These are phyloP conservation scores for Eilema caniola DNA, from an alignment of 2,888 invertebrate species.

Conservation along the genomic window DNA sequence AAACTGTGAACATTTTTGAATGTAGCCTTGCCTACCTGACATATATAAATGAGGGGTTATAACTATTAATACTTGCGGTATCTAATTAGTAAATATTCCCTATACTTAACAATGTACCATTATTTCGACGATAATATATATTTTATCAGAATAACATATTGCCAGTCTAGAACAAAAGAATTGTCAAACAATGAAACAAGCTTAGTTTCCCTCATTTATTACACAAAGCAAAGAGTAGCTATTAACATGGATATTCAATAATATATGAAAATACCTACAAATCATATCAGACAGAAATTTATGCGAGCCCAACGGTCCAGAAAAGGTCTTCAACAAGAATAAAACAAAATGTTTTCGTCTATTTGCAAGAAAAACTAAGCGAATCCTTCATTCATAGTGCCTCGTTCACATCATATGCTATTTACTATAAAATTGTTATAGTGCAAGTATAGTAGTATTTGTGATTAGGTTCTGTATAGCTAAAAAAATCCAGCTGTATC, in stretches of 20 bases:
- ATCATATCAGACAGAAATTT: slow-evolving; percentile 63
- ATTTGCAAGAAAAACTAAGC: slow-evolving; percentile 68
- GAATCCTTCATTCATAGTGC: slow-evolving; percentile 64
- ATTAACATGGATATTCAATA: slow-evolving; percentile 41
- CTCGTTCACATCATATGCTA: slow-evolving; percentile 50
- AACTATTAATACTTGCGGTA: too few species aligned
- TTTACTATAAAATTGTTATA: not conserved
- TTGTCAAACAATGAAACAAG: slow-evolving; percentile 22
- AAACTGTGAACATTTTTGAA: too few species aligned
- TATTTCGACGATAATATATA: not conserved
- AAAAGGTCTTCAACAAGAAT: slow-evolving; percentile 61
- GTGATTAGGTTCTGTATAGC: too few species aligned
- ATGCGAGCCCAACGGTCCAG: slow-evolving; percentile 60
- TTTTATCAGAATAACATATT: not conserved
- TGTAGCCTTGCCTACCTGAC: too few species aligned
- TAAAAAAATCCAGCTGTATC: too few species aligned
- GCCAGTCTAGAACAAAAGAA: slow-evolving; percentile 19
- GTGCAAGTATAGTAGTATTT: not conserved
- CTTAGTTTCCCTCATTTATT: slow-evolving; percentile 29
- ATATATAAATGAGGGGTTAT: too few species aligned
- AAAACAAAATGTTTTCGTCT: slow-evolving; percentile 71
- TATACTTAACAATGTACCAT: not conserved
- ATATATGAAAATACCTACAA: slow-evolving; percentile 53
- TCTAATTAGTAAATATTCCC: too few species aligned
- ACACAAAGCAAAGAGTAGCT: slow-evolving; percentile 32